phyloP scores from a whole-genome alignment of 2,797 vertebrate genomes.

The Centroberyx gerrardi region DNA sequence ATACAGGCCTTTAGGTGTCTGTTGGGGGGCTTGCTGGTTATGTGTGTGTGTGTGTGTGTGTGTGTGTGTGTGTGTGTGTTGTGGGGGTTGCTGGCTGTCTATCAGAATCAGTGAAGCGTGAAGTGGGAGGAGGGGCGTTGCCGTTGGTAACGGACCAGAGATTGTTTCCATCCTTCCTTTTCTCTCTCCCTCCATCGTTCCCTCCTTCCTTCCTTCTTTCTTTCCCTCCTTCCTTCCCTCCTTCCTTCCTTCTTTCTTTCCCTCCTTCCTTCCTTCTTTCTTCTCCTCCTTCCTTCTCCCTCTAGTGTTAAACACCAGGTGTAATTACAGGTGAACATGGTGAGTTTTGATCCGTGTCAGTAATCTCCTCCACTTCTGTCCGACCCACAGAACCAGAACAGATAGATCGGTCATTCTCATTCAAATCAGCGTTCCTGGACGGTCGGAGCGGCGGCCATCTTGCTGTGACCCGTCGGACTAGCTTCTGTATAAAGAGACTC shows the following conservation, averaged over 20 bases:
- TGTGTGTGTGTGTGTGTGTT: constrained; percentile 28
- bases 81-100: constrained; percentile 65
- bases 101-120: constrained; percentile 63
- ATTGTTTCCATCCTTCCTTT: constrained; percentile 12
- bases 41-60: constrained; percentile 34
- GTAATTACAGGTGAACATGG: too few relatives aligned
- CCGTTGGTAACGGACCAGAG: constrained; percentile 49
- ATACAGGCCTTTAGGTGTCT: not conserved
- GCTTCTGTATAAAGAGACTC: too few relatives aligned
- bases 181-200: not conserved
- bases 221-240: not conserved
- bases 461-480: too few relatives aligned
- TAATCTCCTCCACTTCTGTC: too few relatives aligned
- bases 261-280: not conserved
- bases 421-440: too few relatives aligned
- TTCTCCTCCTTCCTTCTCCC: too few relatives aligned
- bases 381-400: too few relatives aligned
- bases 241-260: not conserved
- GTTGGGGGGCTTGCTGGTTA: not conserved
- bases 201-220: not conserved
- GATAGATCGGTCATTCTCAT: too few relatives aligned
- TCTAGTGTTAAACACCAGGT: too few relatives aligned
- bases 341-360: too few relatives aligned
- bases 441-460: too few relatives aligned
- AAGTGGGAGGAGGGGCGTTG: constrained; percentile 66